Percentiles rank a stretch among this genome's conserved stretches.
Evolutionary conservation across 2,797 vertebrate genomes (phyloP).

Genomic region (Stomatorhinus walkeri): DNA sequence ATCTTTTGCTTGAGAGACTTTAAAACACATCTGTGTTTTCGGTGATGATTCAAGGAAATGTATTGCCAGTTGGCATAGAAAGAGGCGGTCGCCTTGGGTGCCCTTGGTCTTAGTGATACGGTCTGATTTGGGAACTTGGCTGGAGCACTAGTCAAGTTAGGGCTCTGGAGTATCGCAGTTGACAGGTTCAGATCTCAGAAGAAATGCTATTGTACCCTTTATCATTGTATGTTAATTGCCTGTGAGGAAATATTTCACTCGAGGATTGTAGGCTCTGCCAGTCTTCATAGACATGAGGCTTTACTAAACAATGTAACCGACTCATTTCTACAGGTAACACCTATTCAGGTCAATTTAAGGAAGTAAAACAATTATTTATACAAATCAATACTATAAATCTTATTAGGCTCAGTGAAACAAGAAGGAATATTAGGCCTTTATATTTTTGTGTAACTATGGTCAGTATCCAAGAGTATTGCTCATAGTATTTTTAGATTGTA

Average conservation of each 20-base stretch:
- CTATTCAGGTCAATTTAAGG: not conserved
- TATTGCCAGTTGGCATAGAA: not conserved
- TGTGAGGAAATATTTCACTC: not conserved
- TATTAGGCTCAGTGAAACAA: not conserved
- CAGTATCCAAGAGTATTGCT: not conserved
- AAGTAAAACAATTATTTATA: not conserved
- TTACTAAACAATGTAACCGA: not conserved
- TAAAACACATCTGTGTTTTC: not conserved
- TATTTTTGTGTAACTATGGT: not conserved
- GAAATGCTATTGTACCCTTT: not conserved
- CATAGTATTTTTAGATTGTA: not conserved
- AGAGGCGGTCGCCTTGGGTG: not conserved
- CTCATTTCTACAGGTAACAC: not conserved
- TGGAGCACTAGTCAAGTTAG: not conserved
- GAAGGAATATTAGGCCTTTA: not conserved
- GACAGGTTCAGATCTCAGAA: not conserved
- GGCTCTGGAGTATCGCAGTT: not conserved
- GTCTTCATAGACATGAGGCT: not conserved
- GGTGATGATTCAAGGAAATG: constrained; percentile 2
- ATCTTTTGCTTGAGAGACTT: not conserved
- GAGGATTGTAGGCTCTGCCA: not conserved
- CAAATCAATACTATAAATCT: not conserved
- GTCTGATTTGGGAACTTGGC: not conserved
- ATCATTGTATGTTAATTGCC: not conserved
- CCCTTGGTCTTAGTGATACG: not conserved